Base-by-base conservation (phyloP, 1,140 invertebrate species). In the Scaptomyza graminum region DNA sequence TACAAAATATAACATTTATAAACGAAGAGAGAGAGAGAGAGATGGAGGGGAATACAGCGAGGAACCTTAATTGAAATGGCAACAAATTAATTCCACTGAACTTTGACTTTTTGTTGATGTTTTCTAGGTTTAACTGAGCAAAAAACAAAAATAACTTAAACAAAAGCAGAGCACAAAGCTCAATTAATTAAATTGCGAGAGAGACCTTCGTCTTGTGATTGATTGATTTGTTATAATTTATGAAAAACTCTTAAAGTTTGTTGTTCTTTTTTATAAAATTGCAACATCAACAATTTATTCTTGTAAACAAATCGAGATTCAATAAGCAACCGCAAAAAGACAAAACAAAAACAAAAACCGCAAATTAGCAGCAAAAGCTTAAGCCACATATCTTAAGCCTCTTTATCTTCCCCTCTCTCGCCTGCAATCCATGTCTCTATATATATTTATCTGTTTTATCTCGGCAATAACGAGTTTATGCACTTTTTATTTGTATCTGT, bases 61-160 rank as follows among this genome's bases (percentile, higher is more conserved):
- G 18, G 34, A 0, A 34, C 1, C 67, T 25, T 16, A 25, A 66
- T 8, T 41, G 37, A 55, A 31, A 28, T 64, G 34, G 61, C 61
- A n/a, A 73, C 46, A 31, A 74, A 82, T 63, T 41, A 64, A 82
- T 78, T 28, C 61, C 39, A 67, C 55, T 71, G 65, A 75, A 75
- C 79, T 84, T 72, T 68, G 76, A 54, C 65, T 71, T 75, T 78
- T 60, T 68, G 34, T 28, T 39, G 22, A 61, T 61, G 37, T 46
- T 54, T 39, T 52, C 50, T 34, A 25, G 44, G 22, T 34, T 61
- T 31, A 55, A 59, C 13, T 69, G 4, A 16, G 37, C 51, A 34
- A 31, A 31, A 31, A 31, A 37, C 44, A 46, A 62, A 37, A 52
- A 50, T 50, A 49, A 52, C 37, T 44, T 12, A 31, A 51, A 75